Conservation (phyloP, 2,113 vertebrate species). For the Nibea coibor region DNA sequence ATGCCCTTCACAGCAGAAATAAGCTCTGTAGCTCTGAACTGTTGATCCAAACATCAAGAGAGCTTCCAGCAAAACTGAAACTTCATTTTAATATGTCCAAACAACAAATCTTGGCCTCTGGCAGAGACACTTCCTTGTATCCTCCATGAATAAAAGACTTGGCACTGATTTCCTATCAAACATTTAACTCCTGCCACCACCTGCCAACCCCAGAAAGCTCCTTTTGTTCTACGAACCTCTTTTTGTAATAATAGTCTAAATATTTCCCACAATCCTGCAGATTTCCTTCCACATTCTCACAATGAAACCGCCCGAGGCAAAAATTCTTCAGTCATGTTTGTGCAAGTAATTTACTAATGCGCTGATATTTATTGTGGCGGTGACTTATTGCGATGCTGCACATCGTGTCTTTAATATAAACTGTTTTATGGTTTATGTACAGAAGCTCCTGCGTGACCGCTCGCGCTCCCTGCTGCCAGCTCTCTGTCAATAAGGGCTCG, state of each 20-base stretch:
- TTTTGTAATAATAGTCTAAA: not conserved
- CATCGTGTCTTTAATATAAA: not conserved
- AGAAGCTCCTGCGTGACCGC: not conserved
- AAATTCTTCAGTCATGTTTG: not conserved
- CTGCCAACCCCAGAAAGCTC: not conserved
- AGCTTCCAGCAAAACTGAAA: not conserved
- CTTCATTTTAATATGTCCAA: not conserved
- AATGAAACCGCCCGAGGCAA: not conserved
- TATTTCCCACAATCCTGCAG: not conserved
- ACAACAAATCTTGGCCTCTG: not conserved
- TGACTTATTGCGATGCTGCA: constrained; percentile 1
- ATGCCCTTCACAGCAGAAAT: no score
- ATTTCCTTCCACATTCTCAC: not conserved
- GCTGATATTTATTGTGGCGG: not conserved
- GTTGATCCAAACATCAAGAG: not conserved
- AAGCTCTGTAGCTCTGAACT: not conserved
- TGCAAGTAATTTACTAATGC: constrained; percentile 35
- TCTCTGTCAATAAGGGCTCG: constrained; percentile 14
- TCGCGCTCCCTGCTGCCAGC: constrained; percentile 1
- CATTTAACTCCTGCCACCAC: constrained; percentile 5
- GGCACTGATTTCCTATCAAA: not conserved
- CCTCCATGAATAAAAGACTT: not conserved
- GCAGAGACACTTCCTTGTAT: not conserved
- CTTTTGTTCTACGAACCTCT: not conserved
- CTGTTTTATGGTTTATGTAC: not conserved